These are phyloP conservation scores for Batillaria attramentaria DNA, from an alignment of 1,140 invertebrate genomes.

Conservation along the genomic window DNA sequence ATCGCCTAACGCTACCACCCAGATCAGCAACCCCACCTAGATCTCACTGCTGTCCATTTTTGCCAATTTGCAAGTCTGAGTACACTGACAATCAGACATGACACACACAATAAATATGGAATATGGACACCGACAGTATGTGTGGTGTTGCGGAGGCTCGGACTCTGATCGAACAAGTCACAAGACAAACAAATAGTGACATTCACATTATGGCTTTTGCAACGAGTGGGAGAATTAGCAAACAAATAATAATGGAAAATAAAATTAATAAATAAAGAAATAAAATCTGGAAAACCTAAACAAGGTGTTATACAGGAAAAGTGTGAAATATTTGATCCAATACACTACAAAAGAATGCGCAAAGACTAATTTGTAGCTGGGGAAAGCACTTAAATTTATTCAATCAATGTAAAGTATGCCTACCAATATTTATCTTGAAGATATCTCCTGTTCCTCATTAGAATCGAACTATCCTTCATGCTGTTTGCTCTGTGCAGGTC, in stretches of 20 bases:
- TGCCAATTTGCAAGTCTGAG: too few species aligned
- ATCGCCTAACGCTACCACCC: too few species aligned
- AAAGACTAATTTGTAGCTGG: conserved; percentile 11
- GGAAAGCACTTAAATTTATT: conserved; percentile 22
- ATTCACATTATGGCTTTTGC: conserved; percentile 18
- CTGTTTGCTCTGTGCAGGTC: too few species aligned
- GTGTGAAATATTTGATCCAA: neutral
- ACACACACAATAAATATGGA: neutral
- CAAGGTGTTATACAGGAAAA: neutral
- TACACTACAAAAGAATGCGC: conserved; percentile 6
- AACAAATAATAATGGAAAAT: conserved; percentile 13
- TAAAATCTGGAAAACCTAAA: neutral
- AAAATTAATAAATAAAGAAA: conserved; percentile 16
- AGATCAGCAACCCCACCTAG: too few species aligned
- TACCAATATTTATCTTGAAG: too few species aligned
- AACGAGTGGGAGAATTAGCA: neutral
- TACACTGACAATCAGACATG: conserved; percentile 4
- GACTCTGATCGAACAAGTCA: conserved; percentile 12
- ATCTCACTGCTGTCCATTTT: too few species aligned
- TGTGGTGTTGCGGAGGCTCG: conserved; percentile 5
- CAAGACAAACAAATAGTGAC: conserved; percentile 22
- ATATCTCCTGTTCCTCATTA: too few species aligned
- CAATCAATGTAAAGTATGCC: too few species aligned
- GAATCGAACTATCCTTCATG: too few species aligned
- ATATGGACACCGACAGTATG: conserved; percentile 4